Conservation (phyloP, 2,797 vertebrate species). For the Chelon auratus region DNA sequence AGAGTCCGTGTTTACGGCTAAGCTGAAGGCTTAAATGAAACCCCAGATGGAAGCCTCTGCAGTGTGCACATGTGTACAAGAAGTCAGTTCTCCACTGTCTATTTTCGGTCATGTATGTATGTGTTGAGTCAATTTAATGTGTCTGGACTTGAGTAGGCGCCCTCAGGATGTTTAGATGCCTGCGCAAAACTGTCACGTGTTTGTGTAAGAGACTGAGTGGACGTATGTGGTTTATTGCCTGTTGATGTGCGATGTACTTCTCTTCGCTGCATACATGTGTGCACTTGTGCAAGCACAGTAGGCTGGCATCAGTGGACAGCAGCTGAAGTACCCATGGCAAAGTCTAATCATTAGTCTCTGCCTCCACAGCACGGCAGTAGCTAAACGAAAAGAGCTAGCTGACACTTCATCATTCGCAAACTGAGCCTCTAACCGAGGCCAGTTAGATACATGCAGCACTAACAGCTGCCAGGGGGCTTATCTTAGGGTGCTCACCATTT, state of each 20-base stretch:
- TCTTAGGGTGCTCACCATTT: conserved; percentile 58
- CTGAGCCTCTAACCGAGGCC: conserved; percentile 59
- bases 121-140: conserved; percentile 6
- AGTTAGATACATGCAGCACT: conserved; percentile 64
- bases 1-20: conserved; percentile 21
- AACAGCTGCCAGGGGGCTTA: conserved; percentile 61
- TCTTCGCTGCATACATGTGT: background rate
- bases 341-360: conserved; percentile 68
- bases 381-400: conserved; percentile 54
- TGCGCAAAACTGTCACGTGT: conserved; percentile 11
- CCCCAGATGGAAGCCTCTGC: conserved; percentile 25
- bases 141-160: conserved; percentile 21
- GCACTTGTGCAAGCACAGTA: conserved; percentile 10
- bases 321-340: conserved; percentile 45
- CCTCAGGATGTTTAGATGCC: conserved; percentile 21
- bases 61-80: conserved; percentile 8
- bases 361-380: conserved; percentile 50
- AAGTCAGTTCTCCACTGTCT: conserved; percentile 8
- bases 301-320: conserved; percentile 51
- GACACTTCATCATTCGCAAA: conserved; percentile 69
- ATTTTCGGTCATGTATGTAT: background rate
- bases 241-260: no score
- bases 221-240: conserved; percentile 1
- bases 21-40: background rate
- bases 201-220: background rate